Evolutionary conservation across 2,888 invertebrate species (phyloP).

Genomic region (Eulithis testata): DNA sequence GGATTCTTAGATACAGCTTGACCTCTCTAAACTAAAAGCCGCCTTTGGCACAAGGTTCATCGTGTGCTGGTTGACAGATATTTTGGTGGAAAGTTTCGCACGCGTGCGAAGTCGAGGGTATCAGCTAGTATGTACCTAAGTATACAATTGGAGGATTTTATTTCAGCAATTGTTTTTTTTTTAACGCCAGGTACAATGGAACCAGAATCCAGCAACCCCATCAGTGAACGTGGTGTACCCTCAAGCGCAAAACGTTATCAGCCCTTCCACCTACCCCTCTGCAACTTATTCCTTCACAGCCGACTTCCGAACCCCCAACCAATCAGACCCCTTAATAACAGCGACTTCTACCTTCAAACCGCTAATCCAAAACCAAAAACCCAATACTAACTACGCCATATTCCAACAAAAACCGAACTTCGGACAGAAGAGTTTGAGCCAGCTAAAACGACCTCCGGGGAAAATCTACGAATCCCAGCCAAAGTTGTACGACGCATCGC

Average conservation of each 20-base stretch:
- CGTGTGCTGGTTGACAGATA: too few species aligned
- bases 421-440: constrained; percentile 60
- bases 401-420: constrained; percentile 76
- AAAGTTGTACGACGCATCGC: constrained; percentile 21
- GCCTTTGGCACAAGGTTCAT: too few species aligned
- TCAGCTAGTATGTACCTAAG: too few species aligned
- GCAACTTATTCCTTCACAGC: constrained; percentile 94
- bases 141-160: too few species aligned
- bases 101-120: too few species aligned
- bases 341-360: constrained; percentile 85
- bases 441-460: constrained; percentile 68
- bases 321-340: constrained; percentile 83
- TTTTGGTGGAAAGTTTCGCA: too few species aligned
- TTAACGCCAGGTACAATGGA: constrained; percentile 88
- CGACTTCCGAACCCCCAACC: constrained; percentile 88
- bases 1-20: too few species aligned
- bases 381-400: constrained; percentile 65
- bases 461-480: constrained; percentile 47
- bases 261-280: constrained; percentile 87
- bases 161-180: too few species aligned
- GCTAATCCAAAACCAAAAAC: constrained; percentile 76
- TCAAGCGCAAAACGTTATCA: constrained; percentile 86
- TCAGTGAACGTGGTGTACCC: constrained; percentile 87
- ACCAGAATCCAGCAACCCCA: constrained; percentile 85
- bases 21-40: too few species aligned